Conservation (phyloP, 2,888 invertebrate species). For the Cephalotes varians region DNA sequence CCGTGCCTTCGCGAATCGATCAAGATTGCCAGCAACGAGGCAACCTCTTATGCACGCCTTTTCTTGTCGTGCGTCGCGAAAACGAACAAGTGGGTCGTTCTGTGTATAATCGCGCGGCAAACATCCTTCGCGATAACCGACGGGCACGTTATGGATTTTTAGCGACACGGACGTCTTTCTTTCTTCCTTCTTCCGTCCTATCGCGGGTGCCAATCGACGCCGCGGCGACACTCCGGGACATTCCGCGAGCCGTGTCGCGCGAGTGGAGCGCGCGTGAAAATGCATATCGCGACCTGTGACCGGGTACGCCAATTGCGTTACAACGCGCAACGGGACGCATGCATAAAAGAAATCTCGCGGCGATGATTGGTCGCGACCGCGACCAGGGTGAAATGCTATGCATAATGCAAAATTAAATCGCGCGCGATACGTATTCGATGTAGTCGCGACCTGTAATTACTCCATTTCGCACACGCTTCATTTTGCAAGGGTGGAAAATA, state of each 20-base stretch:
- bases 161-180: neutral
- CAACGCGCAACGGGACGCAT: neutral
- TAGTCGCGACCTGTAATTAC: neutral
- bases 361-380: neutral
- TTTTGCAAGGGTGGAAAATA: no score
- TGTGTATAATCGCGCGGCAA: slow-evolving; percentile 31
- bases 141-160: slow-evolving; percentile 8
- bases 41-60: neutral
- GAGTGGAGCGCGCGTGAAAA: neutral
- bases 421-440: slow-evolving; percentile 16
- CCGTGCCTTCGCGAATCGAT: slow-evolving; percentile 5
- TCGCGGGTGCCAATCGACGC: neutral
- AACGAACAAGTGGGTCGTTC: slow-evolving; percentile 44
- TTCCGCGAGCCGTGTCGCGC: neutral
- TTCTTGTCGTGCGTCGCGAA: slow-evolving; percentile 12
- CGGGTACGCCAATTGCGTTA: neutral
- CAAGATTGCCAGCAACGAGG: slow-evolving; percentile 12
- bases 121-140: slow-evolving; percentile 39
- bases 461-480: neutral
- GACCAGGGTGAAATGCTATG: neutral
- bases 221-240: neutral
- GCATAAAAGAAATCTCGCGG: neutral
- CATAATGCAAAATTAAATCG: slow-evolving; percentile 15
- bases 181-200: neutral
- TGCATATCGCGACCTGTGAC: neutral